Evolutionary conservation across 1,140 invertebrate genomes (phyloP), one percentile per base, ranked within the genome.

Genomic region (Apis mellifera): DNA sequence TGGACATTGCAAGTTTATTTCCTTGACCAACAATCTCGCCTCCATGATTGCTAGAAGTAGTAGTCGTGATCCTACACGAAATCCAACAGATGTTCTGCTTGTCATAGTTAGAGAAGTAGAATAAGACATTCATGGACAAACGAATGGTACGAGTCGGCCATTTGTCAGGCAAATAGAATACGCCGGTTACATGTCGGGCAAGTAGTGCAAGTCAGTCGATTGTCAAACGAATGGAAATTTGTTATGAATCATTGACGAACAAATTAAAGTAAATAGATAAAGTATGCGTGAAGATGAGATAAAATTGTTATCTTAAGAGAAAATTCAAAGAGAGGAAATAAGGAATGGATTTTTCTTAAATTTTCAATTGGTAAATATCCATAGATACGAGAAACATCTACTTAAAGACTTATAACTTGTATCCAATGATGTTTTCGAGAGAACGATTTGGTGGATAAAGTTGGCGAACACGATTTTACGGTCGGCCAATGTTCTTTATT

Each of bases 401-500:
- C 52, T 19, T 23, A 19, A 62, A 77, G 26, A 77, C 55, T 77
- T 55, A 77, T 77, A 26, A 26, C 62, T 15, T n/a, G 74, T 76
- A 23, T 19, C 73, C 50, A 15, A 19, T 26, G 23, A 13, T 54
- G 74, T 77, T 42, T 66, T 54, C 62, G 1, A 21, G 50, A 21
- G 17, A 55, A 66, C 74, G 62, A 77, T 77, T 19, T 11, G 62
- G 9, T 57, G 57, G 73, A 82, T 68, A 74, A 86, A 85, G 84
- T 83, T 83, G 54, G 74, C 57, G 75, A 78, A 83, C 65, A 70
- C 80, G 65, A 76, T 83, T 66, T 75, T 74, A 83, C 80, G 82
- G 60, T 79, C 72, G 42, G 65, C 15, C 70, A 80, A 83, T 78
- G 85, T 86, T 86, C 84, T 86, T 86, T 86, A 86, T 83, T 86